Evolutionary conservation across 2,113 vertebrate species (phyloP), one percentile per base, ranked within the genome.

Genomic region (Amia ocellicauda): DNA sequence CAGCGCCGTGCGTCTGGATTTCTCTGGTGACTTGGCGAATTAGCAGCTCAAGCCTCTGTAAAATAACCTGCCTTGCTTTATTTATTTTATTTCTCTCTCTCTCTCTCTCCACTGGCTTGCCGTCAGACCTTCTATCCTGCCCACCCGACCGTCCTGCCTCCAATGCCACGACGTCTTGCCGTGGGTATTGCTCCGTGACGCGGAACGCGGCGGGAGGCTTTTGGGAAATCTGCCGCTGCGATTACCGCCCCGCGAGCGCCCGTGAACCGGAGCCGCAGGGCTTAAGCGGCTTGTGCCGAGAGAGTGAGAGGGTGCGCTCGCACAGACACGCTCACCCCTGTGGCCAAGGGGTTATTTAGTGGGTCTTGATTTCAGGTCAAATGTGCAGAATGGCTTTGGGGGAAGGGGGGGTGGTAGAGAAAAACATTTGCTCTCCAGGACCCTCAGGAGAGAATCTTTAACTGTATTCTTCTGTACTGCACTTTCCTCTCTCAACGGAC

Each of bases 81-180:
- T 11, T 36, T 5, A 5, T 36, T 11, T 36, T 36, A 7, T 36
- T 36, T 11, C 31, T 36, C 1, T 11, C 11, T 36, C n/a, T n/a
- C n/a, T n/a, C n/a, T n/a, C n/a, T n/a, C n/a, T n/a, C 29, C 26
- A 58, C 53, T 64, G 61, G 27, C 13, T 60, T 52, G 57, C 60
- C 54, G 41, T 54, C 45, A 63, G 43, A 52, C 17, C 42, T 27
- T 11, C 31, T 54, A 55, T 60, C 55, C 51, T 20, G 60, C 62
- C 52, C 45, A 56, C 64, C 31, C 62, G 54, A 70, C 31, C 68
- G 29, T 52, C 68, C 70, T 68, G 63, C 55, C 61, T 42, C 68
- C 60, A 22, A 27, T 66, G 66, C 63, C 67, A 58, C 64, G 58
- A 74, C 63, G 60, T 69, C 58, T 59, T 62, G 63, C 60, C 71